Evolutionary conservation across 2,888 invertebrate genomes (phyloP), one percentile per base, ranked within the genome.

Genomic region (Scaptodrosophila latifasciaeformis): DNA sequence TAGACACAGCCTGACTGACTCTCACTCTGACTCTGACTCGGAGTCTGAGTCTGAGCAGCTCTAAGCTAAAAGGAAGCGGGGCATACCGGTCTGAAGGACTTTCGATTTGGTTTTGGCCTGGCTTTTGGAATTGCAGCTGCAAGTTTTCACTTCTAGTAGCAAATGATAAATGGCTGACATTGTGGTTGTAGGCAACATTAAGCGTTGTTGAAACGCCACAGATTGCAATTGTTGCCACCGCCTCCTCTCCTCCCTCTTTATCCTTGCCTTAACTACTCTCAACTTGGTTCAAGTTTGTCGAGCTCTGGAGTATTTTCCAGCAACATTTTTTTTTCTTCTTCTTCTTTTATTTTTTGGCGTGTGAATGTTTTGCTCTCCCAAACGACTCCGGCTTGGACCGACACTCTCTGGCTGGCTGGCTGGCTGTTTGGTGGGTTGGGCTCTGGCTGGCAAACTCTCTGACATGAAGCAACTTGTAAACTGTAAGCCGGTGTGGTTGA

Each of bases 81-180:
- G n/a, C n/a, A n/a, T n/a, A n/a, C n/a, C n/a, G n/a, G n/a, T n/a
- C n/a, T n/a, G n/a, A n/a, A n/a, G n/a, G n/a, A n/a, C n/a, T n/a
- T 24, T 24, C 24, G 7, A 7, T 24, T 24, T 7, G 24, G 24
- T 24, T 24, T 24, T 24, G n/a, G n/a, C n/a, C n/a, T n/a, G n/a
- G n/a, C n/a, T 24, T 5, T 3, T 24, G 24, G 24, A 24, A 24
- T 7, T 24, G 3, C 24, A 24, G n/a, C n/a, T n/a, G n/a, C n/a
- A 24, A 24, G 24, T 24, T 39, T 62, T 39, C 53, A 52, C 62
- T 60, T 61, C 56, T 49, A 40, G n/a, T n/a, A n/a, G 59, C 68
- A 59, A 68, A 74, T 74, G 74, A 76, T 74, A 74, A 74, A 77
- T 74, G 74, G 77, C 68, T 69, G 74, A 74, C 70, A 70, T 68